Percentiles rank a stretch among this genome's conserved stretches.
Conservation (phyloP, 2,888 invertebrate genomes). For the Octonoba sinensis region DNA sequence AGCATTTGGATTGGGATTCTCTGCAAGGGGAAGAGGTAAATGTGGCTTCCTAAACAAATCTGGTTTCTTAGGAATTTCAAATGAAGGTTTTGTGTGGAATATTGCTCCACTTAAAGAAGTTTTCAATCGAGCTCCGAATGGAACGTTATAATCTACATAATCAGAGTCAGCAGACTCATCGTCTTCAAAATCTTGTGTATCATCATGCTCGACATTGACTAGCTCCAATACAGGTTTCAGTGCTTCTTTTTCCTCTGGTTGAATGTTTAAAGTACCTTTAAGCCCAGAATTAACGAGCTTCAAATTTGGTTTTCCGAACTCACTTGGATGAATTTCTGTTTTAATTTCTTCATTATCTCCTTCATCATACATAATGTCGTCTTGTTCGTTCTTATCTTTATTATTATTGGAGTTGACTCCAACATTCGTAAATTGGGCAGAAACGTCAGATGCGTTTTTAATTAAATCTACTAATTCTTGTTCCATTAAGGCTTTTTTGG, state of each 20-base stretch:
- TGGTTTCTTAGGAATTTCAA: conserved; percentile 16
- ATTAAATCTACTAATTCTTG: not conserved
- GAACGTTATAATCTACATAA: conserved; percentile 15
- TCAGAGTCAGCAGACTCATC: not conserved
- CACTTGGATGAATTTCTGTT: not conserved
- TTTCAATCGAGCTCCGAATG: conserved; percentile 44
- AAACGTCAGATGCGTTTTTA: too few species aligned
- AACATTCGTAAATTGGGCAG: not conserved
- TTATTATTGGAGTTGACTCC: not conserved
- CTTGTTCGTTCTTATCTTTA: not conserved
- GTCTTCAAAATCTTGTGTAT: not conserved
- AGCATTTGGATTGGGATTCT: not conserved
- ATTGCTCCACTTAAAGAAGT: conserved; percentile 2
- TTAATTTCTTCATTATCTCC: not conserved
- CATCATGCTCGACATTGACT: not conserved
- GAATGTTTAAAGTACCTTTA: too few species aligned
- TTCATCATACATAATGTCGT: not conserved
- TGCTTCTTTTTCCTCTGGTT: too few species aligned
- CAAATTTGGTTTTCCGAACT: not conserved
- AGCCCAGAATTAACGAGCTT: not conserved
- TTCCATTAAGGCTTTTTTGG: not conserved
- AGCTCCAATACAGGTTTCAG: too few species aligned
- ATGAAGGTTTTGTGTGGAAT: not conserved
- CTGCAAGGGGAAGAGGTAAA: not conserved
- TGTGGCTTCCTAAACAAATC: conserved; percentile 25